phyloP scores from a whole-genome alignment of 1,140 invertebrate genomes.

The Drosophila littoralis region DNA sequence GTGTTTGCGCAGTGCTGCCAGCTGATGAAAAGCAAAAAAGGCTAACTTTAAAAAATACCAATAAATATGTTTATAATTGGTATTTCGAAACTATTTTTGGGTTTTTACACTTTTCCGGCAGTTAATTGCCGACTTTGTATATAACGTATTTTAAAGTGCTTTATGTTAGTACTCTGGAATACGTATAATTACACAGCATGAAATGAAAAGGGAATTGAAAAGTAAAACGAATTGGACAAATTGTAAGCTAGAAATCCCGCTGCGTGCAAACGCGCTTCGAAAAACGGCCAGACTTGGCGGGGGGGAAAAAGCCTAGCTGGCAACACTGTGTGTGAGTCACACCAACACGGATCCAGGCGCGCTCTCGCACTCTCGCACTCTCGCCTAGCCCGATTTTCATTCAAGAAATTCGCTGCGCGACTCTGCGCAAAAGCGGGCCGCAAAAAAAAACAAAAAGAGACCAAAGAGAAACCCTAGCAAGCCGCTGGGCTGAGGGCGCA shows the following conservation, averaged over 20 bases:
- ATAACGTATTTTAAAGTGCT: too few species aligned
- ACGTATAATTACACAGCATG: too few species aligned
- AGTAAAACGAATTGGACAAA: too few species aligned
- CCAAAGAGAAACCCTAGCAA: constrained; percentile 68
- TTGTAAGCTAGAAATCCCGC: too few species aligned
- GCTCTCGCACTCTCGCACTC: too few species aligned
- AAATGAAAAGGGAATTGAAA: too few species aligned
- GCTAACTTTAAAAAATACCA: background rate
- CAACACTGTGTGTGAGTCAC: constrained; percentile 54
- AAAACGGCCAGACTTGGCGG: background rate
- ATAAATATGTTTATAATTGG: too few species aligned
- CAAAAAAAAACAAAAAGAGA: constrained; percentile 4
- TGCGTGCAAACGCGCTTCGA: background rate
- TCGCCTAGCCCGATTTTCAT: constrained; percentile 66
- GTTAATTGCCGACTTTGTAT: too few species aligned
- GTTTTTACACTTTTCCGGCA: too few species aligned
- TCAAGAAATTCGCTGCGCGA: constrained; percentile 57
- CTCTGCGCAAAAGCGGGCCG: constrained; percentile 54
- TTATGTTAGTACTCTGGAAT: too few species aligned
- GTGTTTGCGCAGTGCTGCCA: background rate
- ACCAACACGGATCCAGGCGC: constrained; percentile 20
- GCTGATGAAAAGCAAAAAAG: background rate
- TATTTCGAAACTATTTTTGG: too few species aligned
- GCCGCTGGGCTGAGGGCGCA: constrained; percentile 3
- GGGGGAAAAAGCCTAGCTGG: background rate